Evolutionary conservation across 2,113 vertebrate genomes (phyloP).

Genomic region (Chaetura pelagica): DNA sequence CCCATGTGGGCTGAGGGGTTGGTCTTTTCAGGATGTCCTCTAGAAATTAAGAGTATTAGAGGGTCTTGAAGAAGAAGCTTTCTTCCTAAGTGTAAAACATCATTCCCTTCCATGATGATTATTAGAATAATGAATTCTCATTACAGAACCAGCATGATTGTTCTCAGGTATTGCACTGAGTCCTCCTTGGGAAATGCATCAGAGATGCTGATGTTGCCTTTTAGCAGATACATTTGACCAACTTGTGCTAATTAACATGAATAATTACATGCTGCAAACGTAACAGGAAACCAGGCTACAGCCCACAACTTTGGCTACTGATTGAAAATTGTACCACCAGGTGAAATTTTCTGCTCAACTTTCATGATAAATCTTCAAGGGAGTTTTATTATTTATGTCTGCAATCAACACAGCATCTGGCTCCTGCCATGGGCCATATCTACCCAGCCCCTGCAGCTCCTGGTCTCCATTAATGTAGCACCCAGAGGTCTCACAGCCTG

Average conservation of each 20-base stretch:
- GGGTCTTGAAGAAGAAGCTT: neutral
- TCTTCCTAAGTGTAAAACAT: neutral
- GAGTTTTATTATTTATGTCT: neutral
- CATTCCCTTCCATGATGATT: neutral
- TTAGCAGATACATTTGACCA: neutral
- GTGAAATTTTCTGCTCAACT: neutral
- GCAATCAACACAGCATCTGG: neutral
- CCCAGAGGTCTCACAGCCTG: neutral
- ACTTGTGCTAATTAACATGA: slow-evolving; percentile 20
- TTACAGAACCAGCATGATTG: slow-evolving; percentile 34
- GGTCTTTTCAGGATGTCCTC: neutral
- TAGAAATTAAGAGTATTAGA: neutral
- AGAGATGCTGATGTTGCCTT: slow-evolving; percentile 7
- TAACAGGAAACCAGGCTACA: neutral
- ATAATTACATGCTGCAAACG: slow-evolving; percentile 22
- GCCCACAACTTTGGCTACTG: neutral
- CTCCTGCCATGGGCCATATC: rapidly evolving
- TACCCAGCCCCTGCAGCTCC: neutral
- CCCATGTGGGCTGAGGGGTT: neutral
- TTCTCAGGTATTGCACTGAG: neutral
- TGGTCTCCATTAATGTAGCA: neutral
- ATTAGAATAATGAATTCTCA: slow-evolving; percentile 51
- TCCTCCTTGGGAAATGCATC: neutral
- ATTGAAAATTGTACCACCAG: neutral
- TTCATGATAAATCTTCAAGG: neutral